These are phyloP conservation scores for Turritopsis rubra DNA, from an alignment of 30 jellyfish, hydroid and myxozoan species.

Conservation along the genomic window DNA sequence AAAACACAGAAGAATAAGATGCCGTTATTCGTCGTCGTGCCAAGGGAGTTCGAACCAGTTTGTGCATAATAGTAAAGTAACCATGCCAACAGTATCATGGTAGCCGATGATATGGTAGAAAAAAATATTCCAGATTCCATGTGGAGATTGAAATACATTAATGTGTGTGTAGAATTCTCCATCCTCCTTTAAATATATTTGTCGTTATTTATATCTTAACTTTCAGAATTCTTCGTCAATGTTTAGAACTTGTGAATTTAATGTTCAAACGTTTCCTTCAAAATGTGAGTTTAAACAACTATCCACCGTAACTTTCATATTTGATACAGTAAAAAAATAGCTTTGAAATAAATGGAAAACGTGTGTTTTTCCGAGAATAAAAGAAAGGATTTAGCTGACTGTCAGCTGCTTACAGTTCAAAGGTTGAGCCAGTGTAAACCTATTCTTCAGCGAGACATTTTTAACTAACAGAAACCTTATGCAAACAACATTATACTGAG, in stretches of 20 bases:
- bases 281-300: no score
- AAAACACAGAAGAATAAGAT: background rate
- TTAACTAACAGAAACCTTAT: background rate
- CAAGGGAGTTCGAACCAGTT: background rate
- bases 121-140: conserved; percentile 8
- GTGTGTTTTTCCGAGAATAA: background rate
- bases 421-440: background rate
- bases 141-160: background rate
- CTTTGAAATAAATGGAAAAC: background rate
- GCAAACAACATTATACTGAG: background rate
- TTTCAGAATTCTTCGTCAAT: no score
- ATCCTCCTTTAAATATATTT: background rate
- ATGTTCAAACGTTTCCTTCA: background rate
- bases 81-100: background rate
- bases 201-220: no score
- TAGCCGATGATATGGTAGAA: conserved; percentile 1
- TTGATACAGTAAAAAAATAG: background rate
- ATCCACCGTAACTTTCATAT: background rate
- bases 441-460: background rate
- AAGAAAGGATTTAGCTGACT: no score
- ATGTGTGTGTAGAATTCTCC: background rate
- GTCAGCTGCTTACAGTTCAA: no score
- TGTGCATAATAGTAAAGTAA: conserved; percentile 6
- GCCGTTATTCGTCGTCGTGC: background rate
- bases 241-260: no score